Base-by-base conservation (phyloP, 1,140 invertebrate genomes). In the Proales similis region DNA sequence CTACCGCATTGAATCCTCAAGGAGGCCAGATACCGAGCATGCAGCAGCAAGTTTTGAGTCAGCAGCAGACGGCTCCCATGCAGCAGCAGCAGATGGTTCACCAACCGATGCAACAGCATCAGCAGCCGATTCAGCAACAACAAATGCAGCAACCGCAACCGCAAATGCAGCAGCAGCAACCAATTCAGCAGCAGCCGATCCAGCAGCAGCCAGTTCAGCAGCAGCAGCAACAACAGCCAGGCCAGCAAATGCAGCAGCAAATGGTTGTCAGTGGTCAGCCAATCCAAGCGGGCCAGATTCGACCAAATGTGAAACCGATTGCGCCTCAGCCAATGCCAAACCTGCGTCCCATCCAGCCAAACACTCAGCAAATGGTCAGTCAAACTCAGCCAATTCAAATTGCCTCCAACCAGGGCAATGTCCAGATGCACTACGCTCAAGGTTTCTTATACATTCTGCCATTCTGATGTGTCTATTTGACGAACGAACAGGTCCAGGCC, bases 21-120 rank as follows among this genome's bases (percentile, higher is more conserved):
- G n/a, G n/a, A n/a, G n/a, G n/a, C n/a, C n/a, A n/a, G n/a, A n/a
- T n/a, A n/a, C n/a, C n/a, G n/a, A n/a, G n/a, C n/a, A n/a, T n/a
- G 5, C 43, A 46, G 27, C 49, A 53, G 17, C 33, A 19, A 24
- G 45, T 57, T 14, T 42, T 27, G 32, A 42, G 12, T 26, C 51
- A 57, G 30, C 51, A 57, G 12, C 36, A 57, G 30, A 57, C 45
- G 14, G 39, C 30, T 19, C 20, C 33, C 12, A 36, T 38, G 29
- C 48, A 57, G n/a, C 43, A 46, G n/a, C 51, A 57, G 24, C 51
- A 39, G 20, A 38, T 53, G n/a, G 27, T 36, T 26, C 27, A 32
- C 9, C 48, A 53, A 33, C 29, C 48, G 20, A 53, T 32, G 38
- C 33, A 24, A 2, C 14, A 29, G n/a, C 51, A 57, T 6, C 51